phyloP scores from a whole-genome alignment of 2,113 vertebrate species.

The Lophius piscatorius region DNA sequence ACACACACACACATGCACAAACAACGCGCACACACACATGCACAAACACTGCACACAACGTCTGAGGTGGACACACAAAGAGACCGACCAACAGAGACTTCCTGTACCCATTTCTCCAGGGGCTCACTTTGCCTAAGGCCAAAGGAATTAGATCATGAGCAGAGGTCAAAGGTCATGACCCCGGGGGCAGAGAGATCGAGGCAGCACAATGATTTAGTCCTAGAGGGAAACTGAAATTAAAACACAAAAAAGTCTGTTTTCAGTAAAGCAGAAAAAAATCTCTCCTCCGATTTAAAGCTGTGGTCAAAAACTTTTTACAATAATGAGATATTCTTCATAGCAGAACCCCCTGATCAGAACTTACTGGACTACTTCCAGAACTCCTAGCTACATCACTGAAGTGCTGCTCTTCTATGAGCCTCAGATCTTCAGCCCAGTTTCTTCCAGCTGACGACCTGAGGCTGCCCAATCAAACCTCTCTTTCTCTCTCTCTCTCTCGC shows the following conservation, averaged over 20 bases:
- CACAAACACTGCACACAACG: constrained; percentile 9
- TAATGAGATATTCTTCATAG: no score
- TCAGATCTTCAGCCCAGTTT: no score
- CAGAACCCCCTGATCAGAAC: no score
- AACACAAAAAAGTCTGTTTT: not conserved
- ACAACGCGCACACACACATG: constrained; percentile 20
- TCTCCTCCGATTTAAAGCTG: no score
- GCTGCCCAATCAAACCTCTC: no score
- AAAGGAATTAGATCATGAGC: constrained; percentile 38
- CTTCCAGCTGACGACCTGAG: no score
- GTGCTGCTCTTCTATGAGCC: no score
- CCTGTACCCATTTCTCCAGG: constrained; percentile 35
- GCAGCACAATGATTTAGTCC: not conserved
- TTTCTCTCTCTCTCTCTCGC: no score
- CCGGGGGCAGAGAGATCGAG: not conserved
- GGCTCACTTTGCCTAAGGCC: constrained; percentile 40
- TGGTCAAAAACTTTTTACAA: no score
- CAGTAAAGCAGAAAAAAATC: not conserved
- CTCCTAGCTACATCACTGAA: no score
- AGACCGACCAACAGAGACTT: constrained; percentile 27
- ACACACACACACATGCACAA: constrained; percentile 22
- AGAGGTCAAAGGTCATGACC: constrained; percentile 44
- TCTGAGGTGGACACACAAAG: constrained; percentile 18
- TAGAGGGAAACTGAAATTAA: not conserved
- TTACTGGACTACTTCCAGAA: no score